A percentile compares a stretch with the other conserved stretches of the same genome.
phyloP scores from a whole-genome alignment of 2,888 invertebrate species.

The Hecatera dysodea region DNA sequence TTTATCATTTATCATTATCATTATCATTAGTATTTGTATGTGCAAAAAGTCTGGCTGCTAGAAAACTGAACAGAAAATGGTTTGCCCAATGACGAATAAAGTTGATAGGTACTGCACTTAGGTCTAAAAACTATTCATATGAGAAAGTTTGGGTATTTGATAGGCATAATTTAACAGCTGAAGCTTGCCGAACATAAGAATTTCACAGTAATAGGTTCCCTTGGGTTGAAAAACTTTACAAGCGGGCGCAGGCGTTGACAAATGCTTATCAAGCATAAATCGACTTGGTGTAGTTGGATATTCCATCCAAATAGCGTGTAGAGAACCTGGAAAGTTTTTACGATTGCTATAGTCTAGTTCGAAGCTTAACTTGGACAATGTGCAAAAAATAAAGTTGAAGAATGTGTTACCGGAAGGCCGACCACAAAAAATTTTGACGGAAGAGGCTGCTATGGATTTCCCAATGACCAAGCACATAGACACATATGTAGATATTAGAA shows the following conservation, averaged over 20 bases:
- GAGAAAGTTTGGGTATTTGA: not conserved
- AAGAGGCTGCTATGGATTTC: not conserved
- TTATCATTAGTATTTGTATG: too few relatives aligned
- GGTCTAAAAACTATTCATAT: not conserved
- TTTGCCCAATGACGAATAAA: constrained; percentile 8
- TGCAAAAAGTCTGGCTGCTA: not conserved
- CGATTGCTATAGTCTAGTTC: not conserved
- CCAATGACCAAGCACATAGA: not conserved
- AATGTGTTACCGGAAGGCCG: not conserved
- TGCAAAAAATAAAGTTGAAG: not conserved
- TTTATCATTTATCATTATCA: too few relatives aligned
- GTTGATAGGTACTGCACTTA: not conserved
- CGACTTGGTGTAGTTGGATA: not conserved
- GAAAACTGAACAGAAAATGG: not conserved
- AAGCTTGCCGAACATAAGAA: too few relatives aligned
- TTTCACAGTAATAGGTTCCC: too few relatives aligned
- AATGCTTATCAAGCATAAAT: not conserved
- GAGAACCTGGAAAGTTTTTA: constrained; percentile 1
- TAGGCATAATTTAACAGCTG: too few relatives aligned
- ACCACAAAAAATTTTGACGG: not conserved
- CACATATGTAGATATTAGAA: not conserved
- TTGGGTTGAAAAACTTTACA: too few relatives aligned
- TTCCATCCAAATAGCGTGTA: not conserved
- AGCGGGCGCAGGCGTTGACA: not conserved
- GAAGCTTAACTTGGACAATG: not conserved